Evolutionary conservation across 2,888 invertebrate genomes (phyloP), one percentile per base, ranked within the genome.

Genomic region (Hermaeophaga mercurialis): DNA sequence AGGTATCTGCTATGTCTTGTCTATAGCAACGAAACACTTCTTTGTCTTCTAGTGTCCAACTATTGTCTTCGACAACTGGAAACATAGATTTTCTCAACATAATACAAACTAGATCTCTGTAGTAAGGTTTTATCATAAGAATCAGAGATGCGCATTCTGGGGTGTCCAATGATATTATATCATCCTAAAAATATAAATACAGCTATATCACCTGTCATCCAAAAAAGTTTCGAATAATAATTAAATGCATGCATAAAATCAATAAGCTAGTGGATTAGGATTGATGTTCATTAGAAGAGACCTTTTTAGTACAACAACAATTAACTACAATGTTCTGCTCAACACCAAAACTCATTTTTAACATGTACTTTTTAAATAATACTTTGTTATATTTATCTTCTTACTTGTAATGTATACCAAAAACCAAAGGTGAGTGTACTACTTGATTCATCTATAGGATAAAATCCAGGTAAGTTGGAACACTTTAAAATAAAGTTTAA

Each of bases 391-490:
- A 34, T 12, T 34, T 4, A n/a, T n/a, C 5, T 24, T 22, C 19
- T 75, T 70, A 90, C 91, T 82, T 96, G 95, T 48, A 96, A 78
- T 53, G 90, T 87, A 74, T 92, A 96, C 96, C 96, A 96, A 76
- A 95, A 93, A 2, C 91, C 90, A 78, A 95, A 89, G 0, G 93
- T 85, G 62, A 94, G 83, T 57, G 88, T 90, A 72, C 94, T 95
- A 59, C 90, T 86, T 0, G 86, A 88, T 78, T 96, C 96, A 70
- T 96, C 91, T 2, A 89, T 82, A 0, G 95, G 95, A 79, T 91
- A 96, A 63, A 89, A 84, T 0, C 95, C 95, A 6, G 88, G 85
- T 61, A 88, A 85, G 59, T 88, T 87, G 36, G 92, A 90, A 70
- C 93, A 93, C 53, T 87, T 84, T 48, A 96, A 78, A 58, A 94